Conservation (phyloP, 2,797 vertebrate genomes). For the Dipus sagitta region DNA sequence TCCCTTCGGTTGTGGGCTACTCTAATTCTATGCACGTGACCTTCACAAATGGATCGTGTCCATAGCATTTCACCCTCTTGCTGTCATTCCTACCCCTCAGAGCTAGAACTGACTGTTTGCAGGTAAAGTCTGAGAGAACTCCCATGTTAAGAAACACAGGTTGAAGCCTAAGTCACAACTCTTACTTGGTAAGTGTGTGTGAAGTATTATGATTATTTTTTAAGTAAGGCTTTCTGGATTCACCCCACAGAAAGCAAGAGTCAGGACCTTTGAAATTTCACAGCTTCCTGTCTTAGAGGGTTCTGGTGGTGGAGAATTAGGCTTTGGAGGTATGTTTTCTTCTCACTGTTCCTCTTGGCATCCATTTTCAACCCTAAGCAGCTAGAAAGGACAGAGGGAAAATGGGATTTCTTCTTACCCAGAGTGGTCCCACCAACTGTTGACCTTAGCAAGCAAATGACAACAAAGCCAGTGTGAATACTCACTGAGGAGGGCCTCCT, state of each 20-base stretch:
- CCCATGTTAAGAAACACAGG: slow-evolving; percentile 37
- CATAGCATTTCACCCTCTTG: background rate
- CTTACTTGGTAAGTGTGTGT: background rate
- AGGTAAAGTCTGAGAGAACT: background rate
- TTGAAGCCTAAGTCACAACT: slow-evolving; percentile 26
- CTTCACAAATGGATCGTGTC: background rate
- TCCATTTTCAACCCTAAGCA: background rate
- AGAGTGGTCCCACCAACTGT: background rate
- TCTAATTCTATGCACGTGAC: background rate
- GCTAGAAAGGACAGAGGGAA: background rate
- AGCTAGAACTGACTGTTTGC: slow-evolving; percentile 44
- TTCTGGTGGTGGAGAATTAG: background rate
- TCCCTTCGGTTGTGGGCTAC: background rate
- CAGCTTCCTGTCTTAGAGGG: background rate
- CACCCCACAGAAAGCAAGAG: background rate
- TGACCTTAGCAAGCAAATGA: background rate
- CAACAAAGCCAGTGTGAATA: no score
- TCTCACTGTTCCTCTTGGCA: background rate
- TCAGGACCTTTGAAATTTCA: background rate
- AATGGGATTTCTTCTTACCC: background rate
- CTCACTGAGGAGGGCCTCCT: rapidly evolving
- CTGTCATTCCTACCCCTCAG: background rate
- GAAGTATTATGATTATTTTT: background rate
- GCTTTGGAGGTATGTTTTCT: background rate
- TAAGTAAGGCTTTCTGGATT: background rate